A percentile compares a stretch with the other conserved stretches of the same genome.
These are phyloP conservation scores for Physocephala rufipes DNA, from an alignment of 2,888 invertebrate species.

Conservation along the genomic window DNA sequence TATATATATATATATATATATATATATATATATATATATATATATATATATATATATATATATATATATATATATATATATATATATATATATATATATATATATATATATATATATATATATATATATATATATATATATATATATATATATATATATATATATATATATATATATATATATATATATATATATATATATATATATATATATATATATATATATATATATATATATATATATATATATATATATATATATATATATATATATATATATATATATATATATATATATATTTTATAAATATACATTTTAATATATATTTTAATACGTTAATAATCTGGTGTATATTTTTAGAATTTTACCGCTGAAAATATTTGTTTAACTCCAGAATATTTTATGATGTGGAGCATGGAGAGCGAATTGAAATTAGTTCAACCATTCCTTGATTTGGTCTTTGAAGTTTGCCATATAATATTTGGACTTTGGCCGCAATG, in stretches of 20 bases:
- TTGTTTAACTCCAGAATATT: constrained; percentile 80
- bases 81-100: too few relatives aligned
- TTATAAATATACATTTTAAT: neutral
- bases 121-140: too few relatives aligned
- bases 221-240: too few relatives aligned
- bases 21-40: too few relatives aligned
- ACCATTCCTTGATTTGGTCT: constrained; percentile 76
- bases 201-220: too few relatives aligned
- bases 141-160: too few relatives aligned
- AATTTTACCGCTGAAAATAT: constrained; percentile 53
- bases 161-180: too few relatives aligned
- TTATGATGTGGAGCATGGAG: constrained; percentile 86
- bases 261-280: neutral
- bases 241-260: neutral
- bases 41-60: too few relatives aligned
- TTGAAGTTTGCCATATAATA: constrained; percentile 87
- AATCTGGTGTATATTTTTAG: constrained; percentile 20
- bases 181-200: too few relatives aligned
- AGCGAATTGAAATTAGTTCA: constrained; percentile 73
- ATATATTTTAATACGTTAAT: neutral
- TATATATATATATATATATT: neutral
- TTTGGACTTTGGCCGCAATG: constrained; percentile 84
- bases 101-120: too few relatives aligned
- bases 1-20: too few relatives aligned
- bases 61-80: too few relatives aligned